Conservation (phyloP, 2,797 vertebrate species). For the Mormyrus proboscirostris region DNA sequence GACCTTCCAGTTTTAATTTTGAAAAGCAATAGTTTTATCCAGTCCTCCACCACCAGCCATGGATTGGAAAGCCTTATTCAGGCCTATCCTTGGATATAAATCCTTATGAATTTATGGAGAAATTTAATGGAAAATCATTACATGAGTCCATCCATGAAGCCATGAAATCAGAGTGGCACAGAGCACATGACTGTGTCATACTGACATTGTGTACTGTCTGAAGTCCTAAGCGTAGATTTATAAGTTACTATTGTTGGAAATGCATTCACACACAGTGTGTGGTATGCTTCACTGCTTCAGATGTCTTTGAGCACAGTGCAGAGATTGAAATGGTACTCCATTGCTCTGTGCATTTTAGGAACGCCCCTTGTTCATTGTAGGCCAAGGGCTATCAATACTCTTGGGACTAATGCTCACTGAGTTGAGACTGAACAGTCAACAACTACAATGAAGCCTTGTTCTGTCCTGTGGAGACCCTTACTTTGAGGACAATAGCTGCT, state of each 20-base stretch:
- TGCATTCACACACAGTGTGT: neutral
- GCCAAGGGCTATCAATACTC: neutral
- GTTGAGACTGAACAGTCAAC: neutral
- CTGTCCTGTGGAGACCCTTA: neutral
- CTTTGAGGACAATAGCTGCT: neutral
- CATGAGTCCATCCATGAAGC: neutral
- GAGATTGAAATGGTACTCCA: neutral
- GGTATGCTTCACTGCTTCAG: neutral
- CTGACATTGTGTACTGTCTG: neutral
- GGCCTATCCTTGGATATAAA: neutral
- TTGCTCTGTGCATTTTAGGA: neutral
- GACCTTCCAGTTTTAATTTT: neutral
- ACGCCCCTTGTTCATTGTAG: neutral
- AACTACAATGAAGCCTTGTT: constrained; percentile 7
- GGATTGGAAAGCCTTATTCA: neutral
- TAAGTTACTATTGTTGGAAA: neutral
- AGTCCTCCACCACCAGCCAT: neutral
- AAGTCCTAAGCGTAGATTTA: neutral
- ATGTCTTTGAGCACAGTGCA: neutral
- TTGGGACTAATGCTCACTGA: neutral
- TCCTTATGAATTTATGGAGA: neutral
- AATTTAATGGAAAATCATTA: neutral
- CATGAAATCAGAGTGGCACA: neutral
- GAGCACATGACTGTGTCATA: neutral
- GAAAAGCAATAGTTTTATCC: neutral